Percentiles rank a stretch among this genome's conserved stretches.
phyloP scores from a whole-genome alignment of 2,113 vertebrate species.

The Eulemur macaco region DNA sequence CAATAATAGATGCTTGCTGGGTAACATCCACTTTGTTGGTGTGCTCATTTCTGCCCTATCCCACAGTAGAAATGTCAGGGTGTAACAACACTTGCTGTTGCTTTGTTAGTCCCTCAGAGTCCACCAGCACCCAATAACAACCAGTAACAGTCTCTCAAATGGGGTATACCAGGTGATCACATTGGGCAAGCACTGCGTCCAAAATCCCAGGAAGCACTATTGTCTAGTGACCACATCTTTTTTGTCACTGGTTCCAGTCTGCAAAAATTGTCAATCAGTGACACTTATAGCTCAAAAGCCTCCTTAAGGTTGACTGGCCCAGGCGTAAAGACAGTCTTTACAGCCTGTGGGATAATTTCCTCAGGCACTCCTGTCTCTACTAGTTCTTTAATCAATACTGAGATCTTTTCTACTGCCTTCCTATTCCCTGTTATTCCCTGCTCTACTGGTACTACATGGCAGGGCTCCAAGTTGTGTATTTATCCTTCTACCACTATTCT shows the following conservation, averaged over 20 bases:
- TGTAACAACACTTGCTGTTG: not conserved
- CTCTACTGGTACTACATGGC: not conserved
- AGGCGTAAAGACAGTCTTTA: not conserved
- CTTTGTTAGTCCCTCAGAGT: not conserved
- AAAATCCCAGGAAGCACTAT: not conserved
- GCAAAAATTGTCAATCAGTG: not conserved
- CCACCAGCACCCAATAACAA: not conserved
- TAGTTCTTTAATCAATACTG: not conserved
- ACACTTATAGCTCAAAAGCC: not conserved
- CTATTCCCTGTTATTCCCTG: too few relatives aligned
- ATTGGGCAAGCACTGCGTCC: not conserved
- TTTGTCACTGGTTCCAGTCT: not conserved
- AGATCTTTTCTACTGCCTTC: not conserved
- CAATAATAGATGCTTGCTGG: not conserved
- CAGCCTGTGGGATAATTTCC: not conserved
- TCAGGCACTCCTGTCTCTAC: not conserved
- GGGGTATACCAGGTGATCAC: not conserved
- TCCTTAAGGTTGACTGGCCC: not conserved
- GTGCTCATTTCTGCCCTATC: not conserved
- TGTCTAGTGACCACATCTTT: not conserved
- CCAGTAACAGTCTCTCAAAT: not conserved
- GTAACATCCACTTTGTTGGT: not conserved
- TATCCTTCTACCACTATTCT: not conserved
- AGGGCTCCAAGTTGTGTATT: not conserved
- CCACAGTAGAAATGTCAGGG: not conserved